phyloP scores from a whole-genome alignment of 2,113 vertebrate species.

The Corvus moneduloides region DNA sequence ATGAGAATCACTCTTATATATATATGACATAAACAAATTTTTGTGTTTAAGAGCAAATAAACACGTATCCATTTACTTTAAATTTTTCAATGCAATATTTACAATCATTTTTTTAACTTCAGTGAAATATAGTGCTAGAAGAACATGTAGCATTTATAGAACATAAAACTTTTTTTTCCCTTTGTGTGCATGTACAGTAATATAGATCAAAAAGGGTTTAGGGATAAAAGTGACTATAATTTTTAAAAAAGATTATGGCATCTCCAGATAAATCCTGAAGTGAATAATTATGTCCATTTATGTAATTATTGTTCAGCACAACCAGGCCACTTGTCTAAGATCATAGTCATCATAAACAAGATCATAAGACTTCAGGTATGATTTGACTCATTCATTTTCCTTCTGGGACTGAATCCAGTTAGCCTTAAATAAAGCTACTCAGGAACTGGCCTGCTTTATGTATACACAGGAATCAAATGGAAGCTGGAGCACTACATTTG shows the following conservation, averaged over 20 bases:
- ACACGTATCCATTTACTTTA: background rate
- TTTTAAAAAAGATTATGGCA: background rate
- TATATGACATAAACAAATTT: background rate
- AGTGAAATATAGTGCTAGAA: background rate
- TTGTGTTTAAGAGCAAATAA: background rate
- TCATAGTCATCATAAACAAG: background rate
- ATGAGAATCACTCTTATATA: background rate
- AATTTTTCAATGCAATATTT: background rate
- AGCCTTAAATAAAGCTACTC: background rate
- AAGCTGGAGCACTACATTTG: background rate
- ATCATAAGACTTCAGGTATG: background rate
- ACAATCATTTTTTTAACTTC: background rate
- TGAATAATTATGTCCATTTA: background rate
- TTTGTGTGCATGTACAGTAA: background rate
- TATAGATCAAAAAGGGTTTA: background rate
- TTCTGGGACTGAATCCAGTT: background rate
- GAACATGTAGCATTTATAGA: background rate
- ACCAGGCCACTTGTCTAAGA: background rate
- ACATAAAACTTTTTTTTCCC: background rate
- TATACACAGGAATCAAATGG: background rate
- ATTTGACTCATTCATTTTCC: background rate
- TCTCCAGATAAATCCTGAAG: background rate
- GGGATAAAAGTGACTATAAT: background rate
- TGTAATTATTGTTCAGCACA: background rate
- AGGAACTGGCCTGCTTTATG: background rate